phyloP scores from a whole-genome alignment of 1,140 invertebrate species.

The Luehdorfia chinensis region DNA sequence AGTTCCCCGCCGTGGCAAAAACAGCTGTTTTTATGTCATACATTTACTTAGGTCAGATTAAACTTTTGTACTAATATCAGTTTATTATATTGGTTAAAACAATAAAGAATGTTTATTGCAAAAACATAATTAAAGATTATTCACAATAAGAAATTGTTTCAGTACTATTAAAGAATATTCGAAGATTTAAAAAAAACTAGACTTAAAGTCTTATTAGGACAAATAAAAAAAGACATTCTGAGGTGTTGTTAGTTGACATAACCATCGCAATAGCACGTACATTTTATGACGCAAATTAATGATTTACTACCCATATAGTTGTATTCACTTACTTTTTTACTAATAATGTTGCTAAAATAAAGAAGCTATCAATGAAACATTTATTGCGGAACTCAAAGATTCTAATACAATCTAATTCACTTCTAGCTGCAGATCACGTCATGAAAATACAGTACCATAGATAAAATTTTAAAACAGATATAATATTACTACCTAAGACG shows the following conservation, averaged over 20 bases:
- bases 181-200: not conserved
- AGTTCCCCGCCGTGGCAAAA: too few species aligned
- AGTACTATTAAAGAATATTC: not conserved
- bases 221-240: slow-evolving; percentile 6
- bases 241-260: slow-evolving; percentile 5
- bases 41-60: too few species aligned
- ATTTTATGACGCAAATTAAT: slow-evolving; percentile 6
- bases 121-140: not conserved
- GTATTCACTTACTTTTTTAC: slow-evolving; percentile 12
- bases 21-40: too few species aligned
- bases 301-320: slow-evolving; percentile 15
- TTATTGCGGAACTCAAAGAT: slow-evolving; percentile 15
- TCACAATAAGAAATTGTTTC: not conserved
- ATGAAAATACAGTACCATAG: slow-evolving; percentile 14
- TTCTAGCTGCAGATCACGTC: slow-evolving; percentile 13
- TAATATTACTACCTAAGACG: too few species aligned
- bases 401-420: slow-evolving; percentile 18
- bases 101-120: not conserved
- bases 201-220: not conserved
- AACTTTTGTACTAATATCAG: too few species aligned
- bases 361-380: slow-evolving; percentile 12
- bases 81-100: too few species aligned
- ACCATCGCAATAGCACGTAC: not conserved
- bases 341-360: slow-evolving; percentile 1
- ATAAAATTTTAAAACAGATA: too few species aligned